Evolutionary conservation across 2,113 vertebrate genomes (phyloP).

Genomic region (Peromyscus leucopus): DNA sequence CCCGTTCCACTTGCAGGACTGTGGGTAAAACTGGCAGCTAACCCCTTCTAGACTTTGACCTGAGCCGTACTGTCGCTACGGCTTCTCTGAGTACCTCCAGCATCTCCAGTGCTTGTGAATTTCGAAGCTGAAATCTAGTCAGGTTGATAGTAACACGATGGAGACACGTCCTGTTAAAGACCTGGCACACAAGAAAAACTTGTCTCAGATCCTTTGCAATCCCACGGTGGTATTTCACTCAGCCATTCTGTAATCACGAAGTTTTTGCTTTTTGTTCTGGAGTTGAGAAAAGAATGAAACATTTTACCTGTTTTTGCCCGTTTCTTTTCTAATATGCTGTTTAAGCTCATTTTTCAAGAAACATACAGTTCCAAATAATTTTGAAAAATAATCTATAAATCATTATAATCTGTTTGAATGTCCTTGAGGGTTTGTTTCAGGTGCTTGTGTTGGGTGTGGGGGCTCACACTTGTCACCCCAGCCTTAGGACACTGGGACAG

Average conservation of each 20-base stretch:
- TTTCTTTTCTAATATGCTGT: neutral
- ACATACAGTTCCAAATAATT: neutral
- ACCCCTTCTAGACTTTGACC: neutral
- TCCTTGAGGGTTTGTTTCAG: slow-evolving; percentile 24
- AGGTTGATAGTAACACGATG: neutral
- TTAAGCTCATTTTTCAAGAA: neutral
- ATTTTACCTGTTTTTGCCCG: slow-evolving; percentile 27
- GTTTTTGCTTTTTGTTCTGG: neutral
- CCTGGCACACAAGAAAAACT: slow-evolving; percentile 47
- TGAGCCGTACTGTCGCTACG: neutral
- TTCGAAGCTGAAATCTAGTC: neutral
- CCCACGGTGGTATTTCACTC: neutral
- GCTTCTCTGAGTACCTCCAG: neutral
- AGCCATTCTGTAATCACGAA: neutral
- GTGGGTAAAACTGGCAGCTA: neutral
- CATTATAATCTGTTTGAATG: neutral
- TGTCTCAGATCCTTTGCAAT: neutral
- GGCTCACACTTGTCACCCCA: neutral
- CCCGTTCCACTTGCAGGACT: neutral
- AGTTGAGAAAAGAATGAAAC: slow-evolving; percentile 36
- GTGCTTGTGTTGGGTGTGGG: neutral
- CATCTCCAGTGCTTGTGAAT: slow-evolving; percentile 4
- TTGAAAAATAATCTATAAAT: neutral
- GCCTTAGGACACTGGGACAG: too few relatives aligned
- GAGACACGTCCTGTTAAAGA: neutral